Evolutionary conservation across 2,888 invertebrate genomes (phyloP).

Genomic region (Idaea biselata): DNA sequence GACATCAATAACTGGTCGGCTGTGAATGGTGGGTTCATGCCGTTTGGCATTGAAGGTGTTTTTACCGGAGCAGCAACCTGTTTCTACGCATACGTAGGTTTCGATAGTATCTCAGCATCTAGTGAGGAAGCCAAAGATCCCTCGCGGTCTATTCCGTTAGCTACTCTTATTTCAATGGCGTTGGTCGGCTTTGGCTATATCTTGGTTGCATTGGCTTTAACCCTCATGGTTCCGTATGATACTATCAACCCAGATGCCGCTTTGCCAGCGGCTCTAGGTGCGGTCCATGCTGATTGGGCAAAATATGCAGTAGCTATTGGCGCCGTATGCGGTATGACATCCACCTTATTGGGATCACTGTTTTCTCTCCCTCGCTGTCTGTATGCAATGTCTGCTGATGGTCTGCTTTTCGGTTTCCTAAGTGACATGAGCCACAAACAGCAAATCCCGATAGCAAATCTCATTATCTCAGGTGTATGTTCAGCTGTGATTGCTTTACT

Average conservation of each 20-base stretch:
- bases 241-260: constrained; percentile 88
- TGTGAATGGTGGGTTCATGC: constrained; percentile 87
- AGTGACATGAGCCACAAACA: constrained; percentile 89
- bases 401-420: constrained; percentile 89
- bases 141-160: constrained; percentile 88
- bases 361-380: constrained; percentile 92
- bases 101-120: constrained; percentile 94
- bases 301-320: constrained; percentile 92
- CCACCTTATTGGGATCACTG: constrained; percentile 90
- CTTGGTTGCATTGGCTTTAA: constrained; percentile 89
- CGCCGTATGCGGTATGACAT: constrained; percentile 95
- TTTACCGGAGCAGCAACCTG: constrained; percentile 93
- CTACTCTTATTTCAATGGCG: constrained; percentile 89
- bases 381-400: constrained; percentile 95
- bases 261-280: constrained; percentile 89
- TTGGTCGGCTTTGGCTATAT: constrained; percentile 90
- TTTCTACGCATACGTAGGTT: constrained; percentile 95
- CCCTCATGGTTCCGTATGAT: constrained; percentile 89
- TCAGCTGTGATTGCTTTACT: constrained; percentile 90
- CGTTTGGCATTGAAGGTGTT: constrained; percentile 88
- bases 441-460: constrained; percentile 88
- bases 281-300: constrained; percentile 89
- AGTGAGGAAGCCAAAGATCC: constrained; percentile 93
- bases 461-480: constrained; percentile 87
- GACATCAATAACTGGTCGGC: constrained; percentile 90